Evolutionary conservation across 2,797 vertebrate species (phyloP), one percentile per base, ranked within the genome.

Genomic region (Mormyrops attenuatus): DNA sequence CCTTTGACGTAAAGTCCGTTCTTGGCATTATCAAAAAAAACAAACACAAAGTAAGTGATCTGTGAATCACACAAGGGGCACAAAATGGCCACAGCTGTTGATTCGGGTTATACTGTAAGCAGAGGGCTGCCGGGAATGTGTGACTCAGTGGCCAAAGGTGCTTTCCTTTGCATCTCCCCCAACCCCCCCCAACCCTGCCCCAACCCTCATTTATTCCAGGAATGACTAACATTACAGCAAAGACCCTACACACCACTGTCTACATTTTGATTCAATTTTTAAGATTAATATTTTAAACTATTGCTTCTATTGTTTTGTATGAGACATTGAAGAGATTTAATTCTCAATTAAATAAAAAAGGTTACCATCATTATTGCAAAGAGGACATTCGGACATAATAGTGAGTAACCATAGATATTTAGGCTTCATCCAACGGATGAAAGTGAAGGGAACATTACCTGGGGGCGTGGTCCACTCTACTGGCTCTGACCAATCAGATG

Each of bases 381-480:
- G 22, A 49, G 41, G 47, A 26, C 82, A 47, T 50, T 50, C 41
- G 22, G n/a, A 13, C 44, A 13, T 49, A 15, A 69, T 34, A 34
- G 4, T 30, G 26, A 34, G 17, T 80, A 77, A 77, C 73, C 38
- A 77, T 6, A 77, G 15, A 38, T 77, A 77, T 77, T 49, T 38
- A 22, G 86, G 30, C 86, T 63, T 41, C 15, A 11, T 20, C 82
- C 82, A 49, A 1, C 26, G 63, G 5, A 1, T 38, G 63, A 49
- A 11, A 30, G 53, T 20, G 6, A 69, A 82, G 2, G 50, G 5
- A 7, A 82, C 44, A 3, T 89, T 41, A 93, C 92, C 90, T 63
- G 89, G 41, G 6, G 22, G 53, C 3, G 92, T 93, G 60, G 60
- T 92, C 90, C 92, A 93, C 17, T 63, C 41, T 7, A 91, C 49